Evolutionary conservation across 2,888 invertebrate genomes (phyloP), one percentile per base, ranked within the genome.

Genomic region (Dryadula phaetusa): DNA sequence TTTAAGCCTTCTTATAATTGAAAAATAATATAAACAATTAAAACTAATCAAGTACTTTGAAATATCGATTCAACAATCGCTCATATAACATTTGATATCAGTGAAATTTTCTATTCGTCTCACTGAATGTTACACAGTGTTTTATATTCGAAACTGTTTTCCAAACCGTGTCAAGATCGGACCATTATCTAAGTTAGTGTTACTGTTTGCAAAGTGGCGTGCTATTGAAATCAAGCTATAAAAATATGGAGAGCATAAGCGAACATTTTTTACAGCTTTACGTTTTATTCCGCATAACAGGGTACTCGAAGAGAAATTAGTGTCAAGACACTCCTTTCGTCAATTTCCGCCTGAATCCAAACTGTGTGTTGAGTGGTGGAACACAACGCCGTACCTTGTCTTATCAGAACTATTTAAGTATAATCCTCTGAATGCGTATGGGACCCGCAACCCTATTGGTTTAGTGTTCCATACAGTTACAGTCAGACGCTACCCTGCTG

Each of bases 141-240:
- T 88, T 87, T 82, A 86, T 83, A 88, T 90, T 88, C 84, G 79
- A 79, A 83, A 78, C 83, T 80, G 82, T 86, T 85, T 85, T 80
- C 79, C 75, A 78, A 91, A 88, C 80, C 79, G 82, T 91, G 90
- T 90, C 89, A 91, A 91, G 90, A 90, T 86, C 90, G 86, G 79
- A 80, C 79, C 81, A 84, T 86, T 86, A 88, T 87, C 82, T 84
- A 84, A 84, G 83, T 79, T 77, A 74, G 63, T 69, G 64, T 73
- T 75, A 73, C 72, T 80, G 80, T 82, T 83, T 79, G 79, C 68
- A 77, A 75, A 82, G 74, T 80, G 71, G 70, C 74, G 71, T 73
- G 71, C 72, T 78, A 79, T 85, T 81, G 74, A 76, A 76, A 81
- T 80, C 69, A 74, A 79, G 77, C 73, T 76, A 74, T 79, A 80